Conservation (phyloP, 1,140 invertebrate genomes). For the Argopecten irradians region DNA sequence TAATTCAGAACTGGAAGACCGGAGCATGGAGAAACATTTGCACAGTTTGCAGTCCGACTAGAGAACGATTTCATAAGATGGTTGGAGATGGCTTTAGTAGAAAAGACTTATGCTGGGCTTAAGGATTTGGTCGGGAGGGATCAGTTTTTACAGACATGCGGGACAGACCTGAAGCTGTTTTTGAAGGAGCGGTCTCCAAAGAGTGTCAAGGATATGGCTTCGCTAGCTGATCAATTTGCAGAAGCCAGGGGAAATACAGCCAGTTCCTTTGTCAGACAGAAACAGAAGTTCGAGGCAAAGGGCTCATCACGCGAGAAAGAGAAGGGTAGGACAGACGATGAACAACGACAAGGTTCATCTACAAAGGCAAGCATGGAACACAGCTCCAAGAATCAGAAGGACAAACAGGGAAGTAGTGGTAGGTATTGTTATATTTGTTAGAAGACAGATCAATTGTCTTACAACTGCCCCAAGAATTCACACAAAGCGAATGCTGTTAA, state of each 20-base stretch:
- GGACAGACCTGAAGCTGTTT: not conserved
- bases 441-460: not conserved
- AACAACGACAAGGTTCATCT: not conserved
- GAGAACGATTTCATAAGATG: conserved; percentile 28
- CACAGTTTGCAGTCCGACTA: conserved; percentile 31
- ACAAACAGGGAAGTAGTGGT: not conserved
- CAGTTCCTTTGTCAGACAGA: too few relatives aligned
- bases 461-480: not conserved
- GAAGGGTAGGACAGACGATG: not conserved
- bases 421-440: not conserved
- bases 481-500: not conserved
- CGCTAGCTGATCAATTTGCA: too few relatives aligned
- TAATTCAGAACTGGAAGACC: conserved; percentile 21
- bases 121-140: conserved; percentile 24
- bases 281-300: not conserved
- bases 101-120: not conserved
- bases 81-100: conserved; percentile 33
- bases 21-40: conserved; percentile 45
- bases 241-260: too few relatives aligned
- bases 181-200: conserved; percentile 7
- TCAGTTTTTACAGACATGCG: conserved; percentile 22
- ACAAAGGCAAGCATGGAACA: not conserved
- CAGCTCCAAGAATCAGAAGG: not conserved
- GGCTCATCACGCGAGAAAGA: not conserved
- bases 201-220: not conserved